These are phyloP conservation scores for Nemoura dubitans DNA, from an alignment of 2,888 invertebrate species.

Conservation along the genomic window DNA sequence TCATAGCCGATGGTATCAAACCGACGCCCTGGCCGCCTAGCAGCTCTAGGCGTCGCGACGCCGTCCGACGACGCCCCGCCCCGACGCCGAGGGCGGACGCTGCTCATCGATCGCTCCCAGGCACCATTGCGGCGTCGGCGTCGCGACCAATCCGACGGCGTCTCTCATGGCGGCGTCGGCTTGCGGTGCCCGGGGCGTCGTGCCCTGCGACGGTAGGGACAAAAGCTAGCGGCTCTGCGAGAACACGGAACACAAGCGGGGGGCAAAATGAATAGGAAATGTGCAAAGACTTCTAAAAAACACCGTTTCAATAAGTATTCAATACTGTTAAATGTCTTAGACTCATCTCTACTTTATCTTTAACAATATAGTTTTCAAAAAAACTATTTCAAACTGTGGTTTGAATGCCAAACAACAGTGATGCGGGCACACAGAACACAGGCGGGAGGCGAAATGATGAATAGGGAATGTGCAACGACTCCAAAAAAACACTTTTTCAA, in stretches of 20 bases:
- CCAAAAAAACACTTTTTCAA: too few relatives aligned
- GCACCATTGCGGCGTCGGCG: constrained; percentile 28
- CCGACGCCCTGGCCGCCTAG: neutral
- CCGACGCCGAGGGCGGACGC: constrained; percentile 19
- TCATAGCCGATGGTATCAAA: too few relatives aligned
- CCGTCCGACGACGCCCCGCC: constrained; percentile 10
- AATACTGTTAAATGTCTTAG: too few relatives aligned
- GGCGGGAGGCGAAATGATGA: neutral
- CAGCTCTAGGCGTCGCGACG: neutral
- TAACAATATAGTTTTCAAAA: too few relatives aligned
- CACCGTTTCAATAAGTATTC: too few relatives aligned
- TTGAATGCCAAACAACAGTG: too few relatives aligned
- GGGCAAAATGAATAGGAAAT: neutral
- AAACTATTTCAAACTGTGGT: too few relatives aligned
- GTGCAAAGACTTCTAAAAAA: neutral
- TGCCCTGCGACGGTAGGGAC: neutral
- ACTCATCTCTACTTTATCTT: too few relatives aligned
- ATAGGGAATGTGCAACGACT: neutral
- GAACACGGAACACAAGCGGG: neutral
- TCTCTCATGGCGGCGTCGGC: neutral
- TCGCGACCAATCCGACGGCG: constrained; percentile 13
- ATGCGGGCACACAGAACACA: too few relatives aligned
- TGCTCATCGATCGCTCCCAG: constrained; percentile 39
- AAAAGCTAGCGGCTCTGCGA: neutral
- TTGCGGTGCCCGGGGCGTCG: neutral